These are phyloP conservation scores for Battus philenor DNA, from an alignment of 1,140 invertebrate species.

Conservation along the genomic window DNA sequence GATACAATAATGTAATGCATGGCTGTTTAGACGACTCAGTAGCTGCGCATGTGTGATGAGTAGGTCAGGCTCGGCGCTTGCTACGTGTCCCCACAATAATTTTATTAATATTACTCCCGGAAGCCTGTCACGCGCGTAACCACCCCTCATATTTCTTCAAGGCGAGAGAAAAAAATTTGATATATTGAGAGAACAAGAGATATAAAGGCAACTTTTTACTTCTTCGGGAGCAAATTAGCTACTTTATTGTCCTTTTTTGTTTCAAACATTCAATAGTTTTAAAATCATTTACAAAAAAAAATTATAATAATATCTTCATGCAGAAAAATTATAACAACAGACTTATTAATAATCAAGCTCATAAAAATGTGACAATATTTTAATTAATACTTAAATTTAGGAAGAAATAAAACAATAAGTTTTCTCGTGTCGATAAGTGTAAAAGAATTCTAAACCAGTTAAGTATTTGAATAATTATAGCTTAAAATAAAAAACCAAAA, in stretches of 20 bases:
- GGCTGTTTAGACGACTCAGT: constrained; percentile 22
- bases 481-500: too few relatives aligned
- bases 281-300: not conserved
- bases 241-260: constrained; percentile 47
- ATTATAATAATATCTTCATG: not conserved
- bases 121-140: constrained; percentile 62
- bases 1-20: constrained; percentile 28
- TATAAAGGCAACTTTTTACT: constrained; percentile 51
- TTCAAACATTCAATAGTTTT: constrained; percentile 8
- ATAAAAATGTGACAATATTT: too few relatives aligned
- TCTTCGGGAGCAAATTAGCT: constrained; percentile 51
- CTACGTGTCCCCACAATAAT: constrained; percentile 68
- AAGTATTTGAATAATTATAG: too few relatives aligned
- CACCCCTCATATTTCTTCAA: constrained; percentile 58
- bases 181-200: constrained; percentile 66
- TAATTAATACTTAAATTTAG: too few relatives aligned
- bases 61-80: constrained; percentile 41
- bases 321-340: not conserved
- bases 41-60: constrained; percentile 25
- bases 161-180: constrained; percentile 64
- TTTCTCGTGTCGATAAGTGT: too few relatives aligned
- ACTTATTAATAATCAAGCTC: not conserved
- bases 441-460: too few relatives aligned
- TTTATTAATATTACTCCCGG: constrained; percentile 70
- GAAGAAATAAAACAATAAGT: too few relatives aligned